Percentiles rank a stretch among this genome's conserved stretches.
phyloP scores from a whole-genome alignment of 2,797 vertebrate genomes.

The Halcyon leucocephala region DNA sequence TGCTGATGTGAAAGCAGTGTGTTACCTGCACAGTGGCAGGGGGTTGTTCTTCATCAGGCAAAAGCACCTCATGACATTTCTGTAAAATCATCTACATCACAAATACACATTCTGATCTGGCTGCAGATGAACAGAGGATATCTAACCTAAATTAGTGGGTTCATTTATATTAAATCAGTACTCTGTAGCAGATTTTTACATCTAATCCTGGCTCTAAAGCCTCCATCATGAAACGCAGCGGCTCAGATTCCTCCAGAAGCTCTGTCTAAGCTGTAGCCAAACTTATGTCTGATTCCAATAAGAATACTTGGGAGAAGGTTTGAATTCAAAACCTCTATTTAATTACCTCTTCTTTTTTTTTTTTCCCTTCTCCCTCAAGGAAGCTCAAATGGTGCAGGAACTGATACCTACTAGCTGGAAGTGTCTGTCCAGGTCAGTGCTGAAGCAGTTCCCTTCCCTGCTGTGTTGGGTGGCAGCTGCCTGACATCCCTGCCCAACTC shows the following conservation, averaged over 20 bases:
- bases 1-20: background rate
- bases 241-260: background rate
- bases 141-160: background rate
- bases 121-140: background rate
- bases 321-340: background rate
- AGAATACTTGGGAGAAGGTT: background rate
- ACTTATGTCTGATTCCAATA: background rate
- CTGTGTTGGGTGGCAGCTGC: accelerated
- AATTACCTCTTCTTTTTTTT: background rate
- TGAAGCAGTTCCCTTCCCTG: background rate
- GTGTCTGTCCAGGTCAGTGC: background rate
- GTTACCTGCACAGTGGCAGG: background rate
- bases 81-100: background rate
- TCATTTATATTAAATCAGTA: background rate
- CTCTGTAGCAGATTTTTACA: background rate
- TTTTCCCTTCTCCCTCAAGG: background rate
- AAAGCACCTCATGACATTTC: background rate
- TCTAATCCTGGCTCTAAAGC: conserved; percentile 2
- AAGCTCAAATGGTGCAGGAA: background rate
- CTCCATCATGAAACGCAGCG: background rate
- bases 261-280: background rate
- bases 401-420: background rate
- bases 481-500: background rate
- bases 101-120: background rate
- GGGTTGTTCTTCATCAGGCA: background rate